Evolutionary conservation across 1,140 invertebrate genomes (phyloP).

Genomic region (Scylla paramamosain): DNA sequence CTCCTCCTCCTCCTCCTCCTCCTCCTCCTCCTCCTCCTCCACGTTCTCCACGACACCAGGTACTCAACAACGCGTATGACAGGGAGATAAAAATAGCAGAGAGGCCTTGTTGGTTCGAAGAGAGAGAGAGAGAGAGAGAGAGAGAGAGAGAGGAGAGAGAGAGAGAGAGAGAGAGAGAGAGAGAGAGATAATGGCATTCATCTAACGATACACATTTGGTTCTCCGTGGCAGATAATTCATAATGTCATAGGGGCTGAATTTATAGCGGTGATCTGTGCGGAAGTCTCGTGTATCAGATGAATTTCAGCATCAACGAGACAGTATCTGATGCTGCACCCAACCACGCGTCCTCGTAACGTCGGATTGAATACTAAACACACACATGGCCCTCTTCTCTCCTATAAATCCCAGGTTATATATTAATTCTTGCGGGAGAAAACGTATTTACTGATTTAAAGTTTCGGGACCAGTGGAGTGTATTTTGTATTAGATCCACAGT

Average conservation of each 20-base stretch:
- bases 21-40: conserved; percentile 7
- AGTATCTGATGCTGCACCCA: background rate
- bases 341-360: background rate
- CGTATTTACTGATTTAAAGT: no score
- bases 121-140: conserved; percentile 3
- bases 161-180: conserved; percentile 48
- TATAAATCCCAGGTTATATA: no score
- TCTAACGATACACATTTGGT: no score
- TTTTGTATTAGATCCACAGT: no score
- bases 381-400: no score
- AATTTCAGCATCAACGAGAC: background rate
- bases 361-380: background rate
- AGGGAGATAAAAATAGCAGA: background rate
- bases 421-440: no score
- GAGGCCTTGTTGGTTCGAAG: background rate
- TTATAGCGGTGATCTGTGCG: no score
- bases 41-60: background rate
- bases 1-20: background rate
- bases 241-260: no score
- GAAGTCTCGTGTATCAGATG: no score
- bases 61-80: background rate
- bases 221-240: no score
- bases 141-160: conserved; percentile 31
- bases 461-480: no score
- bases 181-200: conserved; percentile 11